Evolutionary conservation across 2,888 invertebrate species (phyloP).

Genomic region (Polymixis lichenea): DNA sequence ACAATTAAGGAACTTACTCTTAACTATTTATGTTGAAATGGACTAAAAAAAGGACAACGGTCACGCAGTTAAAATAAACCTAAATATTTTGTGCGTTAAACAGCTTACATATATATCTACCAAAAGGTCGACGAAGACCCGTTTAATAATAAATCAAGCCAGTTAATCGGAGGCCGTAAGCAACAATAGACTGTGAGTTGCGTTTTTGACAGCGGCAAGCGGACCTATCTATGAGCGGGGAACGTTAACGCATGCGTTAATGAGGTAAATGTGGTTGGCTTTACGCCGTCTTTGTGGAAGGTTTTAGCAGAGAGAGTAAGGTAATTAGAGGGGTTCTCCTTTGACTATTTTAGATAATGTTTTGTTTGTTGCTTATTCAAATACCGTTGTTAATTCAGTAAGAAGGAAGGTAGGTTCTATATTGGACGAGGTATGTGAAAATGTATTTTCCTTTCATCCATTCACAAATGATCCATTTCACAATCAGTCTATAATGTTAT

Average conservation of each 20-base stretch:
- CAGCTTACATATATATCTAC: slow-evolving; percentile 65
- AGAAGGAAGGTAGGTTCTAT: neutral
- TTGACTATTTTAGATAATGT: slow-evolving; percentile 36
- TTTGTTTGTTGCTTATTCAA: slow-evolving; percentile 18
- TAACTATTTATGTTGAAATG: slow-evolving; percentile 32
- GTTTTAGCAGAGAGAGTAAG: slow-evolving; percentile 30
- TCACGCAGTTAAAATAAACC: slow-evolving; percentile 65
- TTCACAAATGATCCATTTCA: neutral
- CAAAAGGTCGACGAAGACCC: slow-evolving; percentile 75
- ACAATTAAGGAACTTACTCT: slow-evolving; percentile 53
- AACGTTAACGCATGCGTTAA: slow-evolving; percentile 62
- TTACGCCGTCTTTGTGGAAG: slow-evolving; percentile 40
- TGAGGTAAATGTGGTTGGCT: slow-evolving; percentile 44
- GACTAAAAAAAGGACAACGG: slow-evolving; percentile 44
- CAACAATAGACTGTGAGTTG: slow-evolving; percentile 67
- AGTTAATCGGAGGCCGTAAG: slow-evolving; percentile 72
- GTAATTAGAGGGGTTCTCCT: slow-evolving; percentile 48
- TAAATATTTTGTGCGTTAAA: slow-evolving; percentile 78
- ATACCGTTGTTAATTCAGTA: slow-evolving; percentile 5
- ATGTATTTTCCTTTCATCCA: neutral
- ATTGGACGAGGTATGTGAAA: neutral
- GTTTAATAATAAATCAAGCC: slow-evolving; percentile 82
- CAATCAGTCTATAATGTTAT: too few relatives aligned
- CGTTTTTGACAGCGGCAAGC: slow-evolving; percentile 57
- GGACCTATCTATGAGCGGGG: slow-evolving; percentile 44